Base-by-base conservation (phyloP, 2,113 vertebrate species). In the Lepus americanus region DNA sequence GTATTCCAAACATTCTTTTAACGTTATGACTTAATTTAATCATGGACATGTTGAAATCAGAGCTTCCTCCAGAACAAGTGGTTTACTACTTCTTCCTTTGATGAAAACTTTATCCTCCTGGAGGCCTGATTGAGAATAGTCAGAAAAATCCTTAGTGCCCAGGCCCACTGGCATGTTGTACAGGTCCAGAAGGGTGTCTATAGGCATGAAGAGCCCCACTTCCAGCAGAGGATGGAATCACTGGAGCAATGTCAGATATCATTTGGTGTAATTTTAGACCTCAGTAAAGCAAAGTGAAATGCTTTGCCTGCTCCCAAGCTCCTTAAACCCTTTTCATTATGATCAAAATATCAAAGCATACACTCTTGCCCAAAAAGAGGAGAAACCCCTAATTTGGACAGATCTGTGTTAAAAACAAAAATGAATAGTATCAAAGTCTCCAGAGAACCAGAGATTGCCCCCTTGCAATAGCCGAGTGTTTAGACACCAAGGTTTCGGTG, bases 131-230 rank as follows among this genome's bases (percentile, higher is more conserved):
- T 3, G 16, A 12, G 22, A 44, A 73, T 22, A 11, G 9, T 17
- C 61, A 59, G 23, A 33, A 8, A 44, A 33, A 29, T 3, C 2
- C 9, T 51, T 31, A 7, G 2, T 19, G 23, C 12, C 77, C 66
- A 8, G 1, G 0, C 17, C 2, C 17, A 19, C n/a, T 2, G 0
- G 10, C 4, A 0, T 0, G 3, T 9, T n/a, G 22, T 1, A 27
- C 2, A 9, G 23, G 16, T 29, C 16, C 69, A 6, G 2, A 9
- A 59, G 13, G 4, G 55, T 36, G 3, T 33, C 25, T 3, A 5
- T 7, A 13, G 0, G 1, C 22, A 12, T 1, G 1, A 77, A 27
- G 27, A 59, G 0, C 14, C 33, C 13, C 29, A n/a, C 23, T 29
- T n/a, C 29, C 12, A 25, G 9, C 17, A 5, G 23, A 51, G 39